These are phyloP conservation scores for Catocala fraxini DNA, from an alignment of 2,888 invertebrate genomes.

Conservation along the genomic window DNA sequence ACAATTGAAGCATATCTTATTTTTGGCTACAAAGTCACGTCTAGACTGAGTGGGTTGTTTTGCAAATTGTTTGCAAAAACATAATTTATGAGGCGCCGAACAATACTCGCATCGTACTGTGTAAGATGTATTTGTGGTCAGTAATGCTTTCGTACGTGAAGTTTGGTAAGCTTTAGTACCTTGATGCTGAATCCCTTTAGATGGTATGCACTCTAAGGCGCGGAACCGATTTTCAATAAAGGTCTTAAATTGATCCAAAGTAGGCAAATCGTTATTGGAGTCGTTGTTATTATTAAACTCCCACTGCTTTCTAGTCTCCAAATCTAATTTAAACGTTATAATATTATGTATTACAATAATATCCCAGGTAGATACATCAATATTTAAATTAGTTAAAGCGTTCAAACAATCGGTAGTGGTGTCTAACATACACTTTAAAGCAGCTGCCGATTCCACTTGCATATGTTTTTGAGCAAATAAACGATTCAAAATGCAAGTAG, in stretches of 20 bases:
- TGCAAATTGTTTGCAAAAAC: too few relatives aligned
- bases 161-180: too few relatives aligned
- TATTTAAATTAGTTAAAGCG: constrained; percentile 25
- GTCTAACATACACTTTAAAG: constrained; percentile 26
- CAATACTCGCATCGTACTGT: constrained; percentile 37
- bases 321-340: constrained; percentile 32
- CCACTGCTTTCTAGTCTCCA: constrained; percentile 38
- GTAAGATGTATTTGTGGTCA: constrained; percentile 7
- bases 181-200: too few relatives aligned
- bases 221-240: constrained; percentile 7
- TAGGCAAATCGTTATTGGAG: constrained; percentile 37
- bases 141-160: constrained; percentile 8
- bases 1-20: too few relatives aligned
- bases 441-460: constrained; percentile 14
- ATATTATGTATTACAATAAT: constrained; percentile 34
- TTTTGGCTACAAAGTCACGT: too few relatives aligned
- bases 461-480: constrained; percentile 13
- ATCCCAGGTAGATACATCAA: constrained; percentile 31
- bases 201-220: constrained; percentile 5
- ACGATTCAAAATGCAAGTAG: too few relatives aligned
- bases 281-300: constrained; percentile 25
- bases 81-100: constrained; percentile 34
- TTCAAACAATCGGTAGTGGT: constrained; percentile 36
- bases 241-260: constrained; percentile 18
- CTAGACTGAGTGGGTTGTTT: too few relatives aligned